These are phyloP conservation scores for Acropora yongei DNA, from an alignment of 64 coral and sea anemone genomes.

Conservation along the genomic window DNA sequence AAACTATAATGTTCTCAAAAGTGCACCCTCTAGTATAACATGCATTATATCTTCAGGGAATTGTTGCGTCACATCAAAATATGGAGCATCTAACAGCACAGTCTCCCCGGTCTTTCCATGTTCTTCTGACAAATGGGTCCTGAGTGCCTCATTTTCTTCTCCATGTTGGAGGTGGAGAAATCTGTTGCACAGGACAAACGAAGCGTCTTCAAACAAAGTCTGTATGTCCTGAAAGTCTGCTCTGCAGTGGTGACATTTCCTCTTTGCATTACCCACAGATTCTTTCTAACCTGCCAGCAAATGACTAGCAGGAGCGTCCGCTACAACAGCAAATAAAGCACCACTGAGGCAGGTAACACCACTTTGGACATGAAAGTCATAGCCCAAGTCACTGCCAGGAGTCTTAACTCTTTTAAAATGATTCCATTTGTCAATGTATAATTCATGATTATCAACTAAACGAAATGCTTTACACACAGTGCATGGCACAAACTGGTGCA, in stretches of 20 bases:
- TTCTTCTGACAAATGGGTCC: background rate
- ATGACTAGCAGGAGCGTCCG: conserved; percentile 58
- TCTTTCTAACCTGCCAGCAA: conserved; percentile 16
- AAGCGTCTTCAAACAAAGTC: conserved; percentile 11
- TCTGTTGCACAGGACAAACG: conserved; percentile 18
- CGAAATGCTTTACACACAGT: conserved; percentile 26
- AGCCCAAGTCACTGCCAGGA: background rate
- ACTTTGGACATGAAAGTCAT: background rate
- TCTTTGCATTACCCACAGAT: conserved; percentile 13
- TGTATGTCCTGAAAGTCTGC: conserved; percentile 51
- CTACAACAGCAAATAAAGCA: conserved; percentile 32
- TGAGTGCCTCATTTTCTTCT: background rate
- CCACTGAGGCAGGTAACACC: conserved; percentile 21
- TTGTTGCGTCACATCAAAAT: too few species aligned
- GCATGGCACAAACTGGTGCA: conserved; percentile 40
- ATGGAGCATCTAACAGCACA: too few species aligned
- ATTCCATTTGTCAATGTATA: conserved; percentile 19
- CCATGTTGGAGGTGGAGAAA: conserved; percentile 7
- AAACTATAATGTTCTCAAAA: too few species aligned
- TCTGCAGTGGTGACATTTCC: conserved; percentile 48
- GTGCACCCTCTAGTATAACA: too few species aligned
- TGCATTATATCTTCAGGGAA: too few species aligned
- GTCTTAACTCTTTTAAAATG: too few species aligned
- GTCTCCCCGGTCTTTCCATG: too few species aligned
- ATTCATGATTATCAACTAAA: conserved; percentile 34